These are phyloP conservation scores for Petrocephalus schoutedeni DNA, from an alignment of 2,797 vertebrate genomes.

Conservation along the genomic window DNA sequence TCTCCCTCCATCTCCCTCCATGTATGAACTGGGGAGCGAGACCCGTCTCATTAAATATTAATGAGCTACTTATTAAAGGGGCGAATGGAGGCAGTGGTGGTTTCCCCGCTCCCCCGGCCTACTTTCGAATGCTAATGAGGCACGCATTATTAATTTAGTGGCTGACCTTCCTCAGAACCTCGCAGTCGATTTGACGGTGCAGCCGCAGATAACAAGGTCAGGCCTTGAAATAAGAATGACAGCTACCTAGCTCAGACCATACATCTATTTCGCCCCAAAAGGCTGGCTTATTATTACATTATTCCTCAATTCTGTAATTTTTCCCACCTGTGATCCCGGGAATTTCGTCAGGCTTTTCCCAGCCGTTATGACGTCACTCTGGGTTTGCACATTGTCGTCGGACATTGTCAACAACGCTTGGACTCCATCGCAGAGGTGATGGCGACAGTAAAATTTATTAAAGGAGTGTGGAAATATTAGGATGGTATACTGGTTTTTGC, in stretches of 20 bases:
- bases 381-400: not conserved
- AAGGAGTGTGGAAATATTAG: not conserved
- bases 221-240: constrained; percentile 23
- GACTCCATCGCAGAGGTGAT: not conserved
- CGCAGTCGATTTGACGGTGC: constrained; percentile 38
- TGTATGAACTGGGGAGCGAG: constrained; percentile 44
- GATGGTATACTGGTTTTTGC: not conserved
- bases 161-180: constrained; percentile 58
- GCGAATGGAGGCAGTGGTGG: constrained; percentile 45
- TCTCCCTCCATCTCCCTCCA: constrained; percentile 30
- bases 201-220: constrained; percentile 30
- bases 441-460: not conserved
- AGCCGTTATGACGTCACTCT: not conserved
- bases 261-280: not conserved
- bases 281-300: not conserved
- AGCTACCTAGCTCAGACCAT: not conserved
- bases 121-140: constrained; percentile 59
- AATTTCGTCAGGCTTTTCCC: not conserved
- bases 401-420: not conserved
- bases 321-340: not conserved
- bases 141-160: constrained; percentile 57
- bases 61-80: constrained; percentile 59
- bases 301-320: not conserved
- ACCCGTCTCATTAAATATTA: constrained; percentile 69
- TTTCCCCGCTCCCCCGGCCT: constrained; percentile 54